phyloP scores from a whole-genome alignment of 2,888 invertebrate genomes.

The Orchesellides sinensis region DNA sequence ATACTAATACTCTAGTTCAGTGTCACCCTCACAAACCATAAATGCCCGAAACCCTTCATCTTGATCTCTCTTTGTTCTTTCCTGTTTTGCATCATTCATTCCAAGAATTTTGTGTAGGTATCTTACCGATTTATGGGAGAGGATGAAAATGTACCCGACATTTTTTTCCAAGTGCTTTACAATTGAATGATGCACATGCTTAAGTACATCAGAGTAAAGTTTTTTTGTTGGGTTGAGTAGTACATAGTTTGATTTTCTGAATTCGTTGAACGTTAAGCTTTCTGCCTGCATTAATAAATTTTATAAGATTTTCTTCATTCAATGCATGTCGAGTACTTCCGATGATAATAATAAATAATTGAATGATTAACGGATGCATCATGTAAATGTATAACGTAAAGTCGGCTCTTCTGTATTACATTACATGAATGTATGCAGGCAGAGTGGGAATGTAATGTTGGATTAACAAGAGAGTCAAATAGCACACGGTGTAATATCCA shows the following conservation, averaged over 20 bases:
- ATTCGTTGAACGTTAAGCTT: too few species aligned
- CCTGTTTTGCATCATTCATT: slow-evolving; percentile 41
- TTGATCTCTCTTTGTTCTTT: slow-evolving; percentile 43
- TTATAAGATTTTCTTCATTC: neutral
- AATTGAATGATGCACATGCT: neutral
- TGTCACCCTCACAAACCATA: slow-evolving; percentile 62
- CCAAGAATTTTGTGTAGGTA: slow-evolving; percentile 29
- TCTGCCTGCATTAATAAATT: neutral
- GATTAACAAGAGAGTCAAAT: neutral
- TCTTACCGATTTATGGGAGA: neutral
- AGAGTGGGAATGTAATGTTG: slow-evolving; percentile 14
- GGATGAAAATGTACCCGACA: neutral
- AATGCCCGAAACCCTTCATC: slow-evolving; percentile 57
- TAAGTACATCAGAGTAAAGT: too few species aligned
- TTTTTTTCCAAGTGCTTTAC: neutral
- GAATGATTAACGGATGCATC: neutral
- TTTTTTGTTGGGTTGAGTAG: too few species aligned
- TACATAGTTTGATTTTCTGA: too few species aligned
- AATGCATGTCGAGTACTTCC: neutral
- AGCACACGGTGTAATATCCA: slow-evolving; percentile 14
- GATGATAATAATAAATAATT: neutral
- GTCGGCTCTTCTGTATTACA: neutral
- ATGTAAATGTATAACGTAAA: neutral
- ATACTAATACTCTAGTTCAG: slow-evolving; percentile 33
- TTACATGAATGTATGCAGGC: slow-evolving; percentile 7